Conservation (phyloP, 2,888 invertebrate genomes). For the Thymelicus acteon region DNA sequence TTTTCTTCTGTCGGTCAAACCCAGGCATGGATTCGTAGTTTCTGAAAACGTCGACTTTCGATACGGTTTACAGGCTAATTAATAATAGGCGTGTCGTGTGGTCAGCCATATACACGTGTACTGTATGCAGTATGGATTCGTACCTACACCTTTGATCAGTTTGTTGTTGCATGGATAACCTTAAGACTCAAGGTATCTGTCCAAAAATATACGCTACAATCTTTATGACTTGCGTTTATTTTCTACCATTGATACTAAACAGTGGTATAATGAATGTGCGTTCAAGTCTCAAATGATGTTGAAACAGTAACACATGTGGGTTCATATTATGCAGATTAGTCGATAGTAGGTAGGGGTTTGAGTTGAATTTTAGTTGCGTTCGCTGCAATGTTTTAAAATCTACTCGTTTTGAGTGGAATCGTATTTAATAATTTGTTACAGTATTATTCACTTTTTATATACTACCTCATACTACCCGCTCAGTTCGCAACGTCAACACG, state of each 20-base stretch:
- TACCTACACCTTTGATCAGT: constrained; percentile 56
- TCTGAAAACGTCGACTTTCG: constrained; percentile 34
- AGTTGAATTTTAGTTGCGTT: constrained; percentile 9
- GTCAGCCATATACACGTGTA: constrained; percentile 65
- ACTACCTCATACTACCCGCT: no score
- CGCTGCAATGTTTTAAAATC: constrained; percentile 34
- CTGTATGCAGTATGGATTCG: constrained; percentile 52
- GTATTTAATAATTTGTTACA: not conserved
- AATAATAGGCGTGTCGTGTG: constrained; percentile 62
- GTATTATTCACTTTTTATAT: no score
- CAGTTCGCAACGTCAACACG: no score
- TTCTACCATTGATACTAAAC: constrained; percentile 13
- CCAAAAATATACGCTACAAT: constrained; percentile 52
- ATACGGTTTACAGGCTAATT: constrained; percentile 43
- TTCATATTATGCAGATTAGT: constrained; percentile 29
- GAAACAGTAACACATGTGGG: constrained; percentile 26
- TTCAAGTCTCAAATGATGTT: constrained; percentile 27
- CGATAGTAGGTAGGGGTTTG: constrained; percentile 20
- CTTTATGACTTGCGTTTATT: constrained; percentile 44
- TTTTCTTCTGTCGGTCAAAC: constrained; percentile 34
- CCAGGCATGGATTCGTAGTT: constrained; percentile 47
- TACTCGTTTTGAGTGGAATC: not conserved
- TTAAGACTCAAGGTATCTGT: constrained; percentile 57
- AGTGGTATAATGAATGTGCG: constrained; percentile 22
- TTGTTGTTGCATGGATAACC: constrained; percentile 65